phyloP scores from a whole-genome alignment of 1,140 invertebrate genomes.

The Proctacanthus coquilletti region DNA sequence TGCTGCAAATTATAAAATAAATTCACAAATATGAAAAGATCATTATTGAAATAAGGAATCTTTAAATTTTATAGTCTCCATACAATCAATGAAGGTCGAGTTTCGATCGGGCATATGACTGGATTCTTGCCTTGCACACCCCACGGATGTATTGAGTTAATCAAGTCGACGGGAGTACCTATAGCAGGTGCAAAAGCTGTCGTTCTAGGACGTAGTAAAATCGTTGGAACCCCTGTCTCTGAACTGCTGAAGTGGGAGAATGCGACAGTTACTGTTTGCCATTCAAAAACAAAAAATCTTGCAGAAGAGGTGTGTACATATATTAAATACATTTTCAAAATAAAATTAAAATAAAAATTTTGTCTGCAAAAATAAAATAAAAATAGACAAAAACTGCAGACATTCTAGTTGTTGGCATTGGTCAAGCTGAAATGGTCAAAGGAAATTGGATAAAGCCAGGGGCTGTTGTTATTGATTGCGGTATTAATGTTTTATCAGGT shows the following conservation, averaged over 20 bases:
- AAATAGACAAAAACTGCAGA: conserved; percentile 65
- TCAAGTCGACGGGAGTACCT: conserved; percentile 61
- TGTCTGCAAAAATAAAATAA: too few relatives aligned
- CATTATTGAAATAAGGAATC: too few relatives aligned
- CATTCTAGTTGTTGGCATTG: conserved; percentile 93
- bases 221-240: conserved; percentile 89
- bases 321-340: conserved; percentile 5
- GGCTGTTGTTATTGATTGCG: conserved; percentile 98
- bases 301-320: conserved; percentile 47
- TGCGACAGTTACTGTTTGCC: conserved; percentile 93
- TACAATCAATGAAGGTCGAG: conserved; percentile 79
- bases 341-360: conserved; percentile 6
- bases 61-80: conserved; percentile 53
- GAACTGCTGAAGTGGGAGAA: conserved; percentile 93
- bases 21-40: too few relatives aligned
- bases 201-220: conserved; percentile 91
- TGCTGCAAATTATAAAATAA: too few relatives aligned
- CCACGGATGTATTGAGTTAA: conserved; percentile 82
- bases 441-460: conserved; percentile 95
- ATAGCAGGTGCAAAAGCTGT: conserved; percentile 80
- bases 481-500: conserved; percentile 91
- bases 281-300: conserved; percentile 83
- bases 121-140: conserved; percentile 90
- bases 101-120: conserved; percentile 65
- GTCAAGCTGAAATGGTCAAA: conserved; percentile 80